Percentiles rank a stretch among this genome's conserved stretches.
Conservation (phyloP, 2,797 vertebrate genomes). For the Xerus rutilus region DNA sequence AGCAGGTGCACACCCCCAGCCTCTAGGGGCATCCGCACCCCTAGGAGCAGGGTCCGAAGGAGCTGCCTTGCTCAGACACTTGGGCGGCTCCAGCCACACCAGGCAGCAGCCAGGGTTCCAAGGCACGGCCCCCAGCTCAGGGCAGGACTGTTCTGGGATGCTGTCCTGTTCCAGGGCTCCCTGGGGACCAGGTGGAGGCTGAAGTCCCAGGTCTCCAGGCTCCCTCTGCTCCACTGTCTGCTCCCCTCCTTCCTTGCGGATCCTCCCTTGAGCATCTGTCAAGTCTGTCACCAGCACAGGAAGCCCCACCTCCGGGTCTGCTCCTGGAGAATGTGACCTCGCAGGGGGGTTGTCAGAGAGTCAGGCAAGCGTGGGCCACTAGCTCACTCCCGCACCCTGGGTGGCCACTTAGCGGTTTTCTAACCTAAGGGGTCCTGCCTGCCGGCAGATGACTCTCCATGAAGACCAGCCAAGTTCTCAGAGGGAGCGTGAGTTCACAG, state of each 20-base stretch:
- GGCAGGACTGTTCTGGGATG: neutral
- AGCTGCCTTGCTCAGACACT: neutral
- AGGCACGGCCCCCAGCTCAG: neutral
- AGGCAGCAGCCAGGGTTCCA: neutral
- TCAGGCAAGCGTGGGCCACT: fast-evolving
- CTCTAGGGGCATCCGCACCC: neutral
- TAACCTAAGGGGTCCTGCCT: neutral
- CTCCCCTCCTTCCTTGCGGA: too few relatives aligned
- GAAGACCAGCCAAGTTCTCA: neutral
- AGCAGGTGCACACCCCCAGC: neutral
- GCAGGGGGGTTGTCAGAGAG: neutral
- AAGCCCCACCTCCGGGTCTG: neutral
- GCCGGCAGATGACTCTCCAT: neutral
- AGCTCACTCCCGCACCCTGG: neutral
- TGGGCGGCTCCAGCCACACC: neutral
- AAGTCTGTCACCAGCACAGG: neutral
- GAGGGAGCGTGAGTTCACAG: neutral
- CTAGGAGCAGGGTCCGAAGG: neutral
- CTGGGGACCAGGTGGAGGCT: fast-evolving
- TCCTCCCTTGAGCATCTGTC: neutral
- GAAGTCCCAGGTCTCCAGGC: neutral
- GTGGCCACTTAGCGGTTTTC: neutral
- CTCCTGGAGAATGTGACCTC: neutral
- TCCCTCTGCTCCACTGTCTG: neutral
- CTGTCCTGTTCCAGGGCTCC: too few relatives aligned